Evolutionary conservation across 2,113 vertebrate genomes (phyloP).

Genomic region (Cyanoderma ruficeps): DNA sequence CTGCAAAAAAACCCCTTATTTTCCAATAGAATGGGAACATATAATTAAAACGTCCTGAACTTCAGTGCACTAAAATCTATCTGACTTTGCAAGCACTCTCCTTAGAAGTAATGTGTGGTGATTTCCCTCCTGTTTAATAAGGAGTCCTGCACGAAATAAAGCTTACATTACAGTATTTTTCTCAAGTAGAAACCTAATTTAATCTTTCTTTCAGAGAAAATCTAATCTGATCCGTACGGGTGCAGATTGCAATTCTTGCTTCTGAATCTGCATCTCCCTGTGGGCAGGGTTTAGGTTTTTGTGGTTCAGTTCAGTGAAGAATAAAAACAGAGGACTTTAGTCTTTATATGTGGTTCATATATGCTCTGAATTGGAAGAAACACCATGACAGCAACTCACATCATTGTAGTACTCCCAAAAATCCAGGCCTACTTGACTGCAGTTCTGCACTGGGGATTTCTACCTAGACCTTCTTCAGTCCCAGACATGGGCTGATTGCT

Average conservation of each 20-base stretch:
- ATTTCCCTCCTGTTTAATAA: background rate
- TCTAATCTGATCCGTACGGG: background rate
- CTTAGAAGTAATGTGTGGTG: background rate
- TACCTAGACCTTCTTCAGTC: background rate
- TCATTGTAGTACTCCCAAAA: background rate
- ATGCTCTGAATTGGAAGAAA: background rate
- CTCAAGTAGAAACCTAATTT: background rate
- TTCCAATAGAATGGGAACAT: background rate
- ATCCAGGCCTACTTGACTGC: background rate
- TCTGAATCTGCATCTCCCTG: background rate
- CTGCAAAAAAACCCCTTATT: background rate
- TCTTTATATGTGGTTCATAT: background rate
- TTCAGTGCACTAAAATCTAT: background rate
- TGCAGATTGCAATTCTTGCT: background rate
- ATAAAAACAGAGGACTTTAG: background rate
- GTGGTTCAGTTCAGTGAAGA: background rate
- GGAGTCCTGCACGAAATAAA: background rate
- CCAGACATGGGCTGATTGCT: background rate
- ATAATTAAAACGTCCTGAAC: background rate
- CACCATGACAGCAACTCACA: background rate
- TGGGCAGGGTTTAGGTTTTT: background rate
- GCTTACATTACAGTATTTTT: background rate
- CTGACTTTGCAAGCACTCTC: background rate
- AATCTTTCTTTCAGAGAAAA: slow-evolving; percentile 2
- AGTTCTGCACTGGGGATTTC: background rate